Percentiles rank a stretch among this genome's conserved stretches.
Evolutionary conservation across 2,888 invertebrate genomes (phyloP).

Genomic region (Pheosia tremula): DNA sequence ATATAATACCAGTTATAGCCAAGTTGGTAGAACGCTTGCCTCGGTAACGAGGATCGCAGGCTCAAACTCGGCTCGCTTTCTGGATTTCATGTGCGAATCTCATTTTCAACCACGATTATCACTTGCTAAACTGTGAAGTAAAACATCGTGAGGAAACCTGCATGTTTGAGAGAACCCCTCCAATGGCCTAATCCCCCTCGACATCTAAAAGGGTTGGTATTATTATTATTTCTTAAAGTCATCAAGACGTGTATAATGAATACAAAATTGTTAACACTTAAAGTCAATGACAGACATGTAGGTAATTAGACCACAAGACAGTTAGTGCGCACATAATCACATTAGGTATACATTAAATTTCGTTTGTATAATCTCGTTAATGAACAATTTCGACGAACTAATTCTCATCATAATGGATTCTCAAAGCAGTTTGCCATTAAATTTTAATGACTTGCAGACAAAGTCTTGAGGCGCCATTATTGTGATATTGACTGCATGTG

Average conservation of each 20-base stretch:
- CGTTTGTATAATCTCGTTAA: conserved; percentile 35
- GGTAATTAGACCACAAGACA: conserved; percentile 34
- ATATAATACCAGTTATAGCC: no score
- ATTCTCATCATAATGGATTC: conserved; percentile 30
- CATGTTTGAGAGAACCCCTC: no score
- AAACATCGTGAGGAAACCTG: no score
- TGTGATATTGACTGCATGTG: not conserved
- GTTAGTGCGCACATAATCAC: not conserved
- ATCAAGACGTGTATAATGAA: not conserved
- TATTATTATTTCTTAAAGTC: no score
- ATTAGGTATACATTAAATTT: conserved; percentile 30
- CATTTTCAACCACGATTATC: no score
- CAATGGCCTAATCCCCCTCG: no score
- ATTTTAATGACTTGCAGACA: conserved; percentile 40
- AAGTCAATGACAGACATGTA: not conserved
- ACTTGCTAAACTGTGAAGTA: no score
- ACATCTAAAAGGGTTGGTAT: no score
- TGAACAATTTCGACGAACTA: conserved; percentile 33
- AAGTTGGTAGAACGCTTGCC: no score
- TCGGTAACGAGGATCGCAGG: no score
- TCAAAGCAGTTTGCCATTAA: conserved; percentile 38
- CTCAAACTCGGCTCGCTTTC: no score
- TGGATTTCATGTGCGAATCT: no score
- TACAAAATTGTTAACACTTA: not conserved
- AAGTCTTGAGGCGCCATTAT: conserved; percentile 14